Percentiles rank a stretch among this genome's conserved stretches.
These are phyloP conservation scores for Eucriotettix oculatus DNA, from an alignment of 2,888 invertebrate genomes.

Conservation along the genomic window DNA sequence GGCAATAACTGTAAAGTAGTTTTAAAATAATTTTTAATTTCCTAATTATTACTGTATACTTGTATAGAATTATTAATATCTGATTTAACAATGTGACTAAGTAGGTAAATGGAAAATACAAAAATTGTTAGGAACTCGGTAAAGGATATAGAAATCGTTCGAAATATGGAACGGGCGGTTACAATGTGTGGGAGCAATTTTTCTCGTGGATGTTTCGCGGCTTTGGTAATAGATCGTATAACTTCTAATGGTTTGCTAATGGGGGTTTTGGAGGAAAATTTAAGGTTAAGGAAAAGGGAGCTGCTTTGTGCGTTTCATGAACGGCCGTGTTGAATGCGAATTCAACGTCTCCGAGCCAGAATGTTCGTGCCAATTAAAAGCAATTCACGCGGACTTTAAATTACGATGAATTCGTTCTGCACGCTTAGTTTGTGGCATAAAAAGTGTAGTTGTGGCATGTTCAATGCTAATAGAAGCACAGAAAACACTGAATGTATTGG, in stretches of 20 bases:
- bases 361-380: background rate
- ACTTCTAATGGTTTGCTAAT: too few species aligned
- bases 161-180: too few species aligned
- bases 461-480: background rate
- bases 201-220: background rate
- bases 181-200: too few species aligned
- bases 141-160: too few species aligned
- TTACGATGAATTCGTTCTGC: background rate
- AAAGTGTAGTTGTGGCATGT: background rate
- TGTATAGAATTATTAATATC: too few species aligned
- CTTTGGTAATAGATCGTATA: too few species aligned
- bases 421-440: background rate
- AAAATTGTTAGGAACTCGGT: too few species aligned
- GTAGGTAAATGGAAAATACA: too few species aligned
- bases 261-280: background rate
- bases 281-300: background rate
- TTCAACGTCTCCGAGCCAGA: background rate
- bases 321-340: background rate
- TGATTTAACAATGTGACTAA: too few species aligned
- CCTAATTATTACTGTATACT: too few species aligned
- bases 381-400: background rate
- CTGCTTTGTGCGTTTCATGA: background rate
- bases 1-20: too few species aligned
- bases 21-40: too few species aligned
- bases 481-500: background rate